A percentile compares a stretch with the other conserved stretches of the same genome.
These are phyloP conservation scores for Anoncus sp. DNA, from an alignment of 2,888 invertebrate species.

Conservation along the genomic window DNA sequence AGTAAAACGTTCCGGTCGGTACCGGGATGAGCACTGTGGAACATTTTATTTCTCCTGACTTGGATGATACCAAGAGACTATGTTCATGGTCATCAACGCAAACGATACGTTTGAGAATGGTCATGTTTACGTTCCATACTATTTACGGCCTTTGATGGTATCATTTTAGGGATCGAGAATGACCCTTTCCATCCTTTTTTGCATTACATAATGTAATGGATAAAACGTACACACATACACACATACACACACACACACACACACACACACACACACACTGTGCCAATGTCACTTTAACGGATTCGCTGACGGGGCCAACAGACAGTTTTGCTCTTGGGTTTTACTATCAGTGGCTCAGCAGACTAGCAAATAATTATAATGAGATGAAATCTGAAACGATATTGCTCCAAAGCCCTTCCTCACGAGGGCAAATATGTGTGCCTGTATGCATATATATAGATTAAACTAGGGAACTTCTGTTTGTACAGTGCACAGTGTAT, in stretches of 20 bases:
- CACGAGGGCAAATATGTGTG: constrained; percentile 1
- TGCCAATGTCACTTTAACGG: constrained; percentile 26
- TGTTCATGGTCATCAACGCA: constrained; percentile 31
- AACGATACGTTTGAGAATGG: constrained; percentile 43
- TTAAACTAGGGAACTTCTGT: constrained; percentile 18
- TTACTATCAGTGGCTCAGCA: constrained; percentile 35
- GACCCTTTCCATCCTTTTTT: constrained; percentile 19
- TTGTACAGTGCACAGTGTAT: constrained; percentile 21
- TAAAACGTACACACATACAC: constrained; percentile 19
- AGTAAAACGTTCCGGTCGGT: constrained; percentile 14
- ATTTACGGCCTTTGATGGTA: constrained; percentile 53
- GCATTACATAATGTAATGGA: not conserved
- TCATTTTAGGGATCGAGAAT: constrained; percentile 19
- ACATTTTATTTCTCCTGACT: constrained; percentile 30
- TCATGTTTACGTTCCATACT: constrained; percentile 49
- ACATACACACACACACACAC: not conserved
- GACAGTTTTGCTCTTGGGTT: not conserved
- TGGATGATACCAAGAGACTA: constrained; percentile 7
- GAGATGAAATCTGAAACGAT: constrained; percentile 40
- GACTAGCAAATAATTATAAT: constrained; percentile 45
- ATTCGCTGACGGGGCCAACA: constrained; percentile 26
- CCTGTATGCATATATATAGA: not conserved
- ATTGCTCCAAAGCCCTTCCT: not conserved
- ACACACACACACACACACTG: not conserved
- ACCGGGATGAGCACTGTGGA: constrained; percentile 16